Base-by-base conservation (phyloP, 2,113 vertebrate species). In the Paramormyrops kingsleyae region DNA sequence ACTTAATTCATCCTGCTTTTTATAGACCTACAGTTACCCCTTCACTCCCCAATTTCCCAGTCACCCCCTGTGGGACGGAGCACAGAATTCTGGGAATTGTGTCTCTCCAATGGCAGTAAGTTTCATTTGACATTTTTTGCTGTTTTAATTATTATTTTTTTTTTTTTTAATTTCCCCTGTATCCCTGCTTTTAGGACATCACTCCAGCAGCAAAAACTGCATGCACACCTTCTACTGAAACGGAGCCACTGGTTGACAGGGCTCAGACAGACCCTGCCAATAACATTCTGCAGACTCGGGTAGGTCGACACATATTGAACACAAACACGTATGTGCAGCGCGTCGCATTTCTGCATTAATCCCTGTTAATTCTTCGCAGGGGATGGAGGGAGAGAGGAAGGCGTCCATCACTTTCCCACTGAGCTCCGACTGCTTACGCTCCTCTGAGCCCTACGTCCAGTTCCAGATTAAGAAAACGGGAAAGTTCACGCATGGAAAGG, bases 381-480 rank as follows among this genome's bases (percentile, higher is more conserved):
- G 83, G 56, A 27, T 5, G n/a, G 47, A 56, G 87, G 89, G 92
- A 0, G 93, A 92, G 27, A 91, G 77, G 15, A 91, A 59, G 49
- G 92, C 92, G 88, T 94, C 92, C 39, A 94, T 94, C 50, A 89
- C 93, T 0, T 83, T 95, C 46, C 88, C 93, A 0, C 93, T 94
- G 21, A 91, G 91, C 70, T 94, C 94, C 35, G 92, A 96, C 91
- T 95, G 94, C 90, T 94, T 96, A 59, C 94, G 93, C 86, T 92
- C 92, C 35, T 93, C 94, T 0, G 93, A 93, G 47, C 93, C 93
- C 44, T 95, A 94, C 3, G 83, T 92, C 91, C 93, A 94, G 66
- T 96, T 95, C 90, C 92, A 95, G 89, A 93, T 95, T 35, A 93
- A 93, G 39, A 94, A 94, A 83, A 89, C 92, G 4, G 59, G 50